Conservation (phyloP, 1,140 invertebrate genomes). For the Drosophila serrata region DNA sequence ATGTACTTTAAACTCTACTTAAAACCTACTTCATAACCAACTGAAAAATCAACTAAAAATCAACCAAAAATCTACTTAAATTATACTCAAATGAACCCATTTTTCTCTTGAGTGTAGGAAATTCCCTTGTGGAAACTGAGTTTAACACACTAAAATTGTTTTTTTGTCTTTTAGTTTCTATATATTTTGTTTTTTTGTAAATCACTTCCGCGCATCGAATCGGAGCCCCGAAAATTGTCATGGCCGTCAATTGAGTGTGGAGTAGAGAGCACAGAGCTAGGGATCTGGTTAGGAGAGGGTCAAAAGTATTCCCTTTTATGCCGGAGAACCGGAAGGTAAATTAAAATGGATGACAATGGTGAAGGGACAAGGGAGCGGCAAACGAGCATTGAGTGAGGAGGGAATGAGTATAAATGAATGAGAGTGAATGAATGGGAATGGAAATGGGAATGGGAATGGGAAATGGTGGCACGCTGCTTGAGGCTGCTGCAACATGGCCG, state of each 20-base stretch:
- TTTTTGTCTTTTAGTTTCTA: slow-evolving; percentile 7
- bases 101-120: background rate
- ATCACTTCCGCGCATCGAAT: slow-evolving; percentile 81
- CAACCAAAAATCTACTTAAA: background rate
- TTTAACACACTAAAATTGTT: slow-evolving; percentile 12
- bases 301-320: slow-evolving; percentile 35
- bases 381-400: slow-evolving; percentile 79
- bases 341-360: slow-evolving; percentile 82
- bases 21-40: background rate
- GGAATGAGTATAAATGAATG: slow-evolving; percentile 30
- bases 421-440: slow-evolving; percentile 19
- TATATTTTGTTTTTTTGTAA: slow-evolving; percentile 54
- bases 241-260: slow-evolving; percentile 69
- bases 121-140: slow-evolving; percentile 56
- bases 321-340: slow-evolving; percentile 76
- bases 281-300: slow-evolving; percentile 19
- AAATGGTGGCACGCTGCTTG: slow-evolving; percentile 43
- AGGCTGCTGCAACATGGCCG: slow-evolving; percentile 48
- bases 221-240: slow-evolving; percentile 72
- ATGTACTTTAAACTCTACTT: background rate
- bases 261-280: background rate
- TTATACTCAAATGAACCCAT: background rate
- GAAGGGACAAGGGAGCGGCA: slow-evolving; percentile 49
- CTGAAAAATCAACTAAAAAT: background rate
- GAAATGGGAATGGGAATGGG: slow-evolving; percentile 14